A percentile compares a stretch with the other conserved stretches of the same genome.
These are phyloP conservation scores for Cygnus olor DNA, from an alignment of 2,797 vertebrate species.

Conservation along the genomic window DNA sequence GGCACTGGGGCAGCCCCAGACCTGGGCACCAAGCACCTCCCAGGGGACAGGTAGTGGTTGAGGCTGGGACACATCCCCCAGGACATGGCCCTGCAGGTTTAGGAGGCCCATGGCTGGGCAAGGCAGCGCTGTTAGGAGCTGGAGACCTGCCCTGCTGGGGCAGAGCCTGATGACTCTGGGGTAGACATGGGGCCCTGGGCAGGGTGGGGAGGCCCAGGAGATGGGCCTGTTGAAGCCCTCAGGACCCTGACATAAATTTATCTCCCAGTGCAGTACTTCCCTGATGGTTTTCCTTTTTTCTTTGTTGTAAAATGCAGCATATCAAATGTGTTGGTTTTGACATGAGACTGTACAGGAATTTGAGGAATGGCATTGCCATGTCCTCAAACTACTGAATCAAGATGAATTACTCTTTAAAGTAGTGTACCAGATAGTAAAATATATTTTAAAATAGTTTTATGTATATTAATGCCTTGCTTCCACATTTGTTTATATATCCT, in stretches of 20 bases:
- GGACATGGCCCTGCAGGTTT: fast-evolving
- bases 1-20: not conserved
- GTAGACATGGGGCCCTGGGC: not conserved
- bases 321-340: not conserved
- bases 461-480: not conserved
- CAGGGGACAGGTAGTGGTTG: not conserved
- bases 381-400: not conserved
- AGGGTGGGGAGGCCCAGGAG: not conserved
- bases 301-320: not conserved
- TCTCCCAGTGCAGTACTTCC: not conserved
- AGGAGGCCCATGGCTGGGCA: fast-evolving
- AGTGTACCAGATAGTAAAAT: not conserved
- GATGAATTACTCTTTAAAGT: not conserved
- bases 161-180: fast-evolving
- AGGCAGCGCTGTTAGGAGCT: not conserved
- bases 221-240: not conserved
- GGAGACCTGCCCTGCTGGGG: fast-evolving
- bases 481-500: not conserved
- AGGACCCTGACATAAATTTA: not conserved
- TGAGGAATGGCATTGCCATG: not conserved
- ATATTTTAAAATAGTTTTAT: not conserved
- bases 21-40: no score
- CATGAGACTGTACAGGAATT: not conserved
- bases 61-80: not conserved
- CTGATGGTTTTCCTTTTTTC: not conserved